phyloP scores from a whole-genome alignment of 2,888 invertebrate genomes.

The Coenonympha arcania region DNA sequence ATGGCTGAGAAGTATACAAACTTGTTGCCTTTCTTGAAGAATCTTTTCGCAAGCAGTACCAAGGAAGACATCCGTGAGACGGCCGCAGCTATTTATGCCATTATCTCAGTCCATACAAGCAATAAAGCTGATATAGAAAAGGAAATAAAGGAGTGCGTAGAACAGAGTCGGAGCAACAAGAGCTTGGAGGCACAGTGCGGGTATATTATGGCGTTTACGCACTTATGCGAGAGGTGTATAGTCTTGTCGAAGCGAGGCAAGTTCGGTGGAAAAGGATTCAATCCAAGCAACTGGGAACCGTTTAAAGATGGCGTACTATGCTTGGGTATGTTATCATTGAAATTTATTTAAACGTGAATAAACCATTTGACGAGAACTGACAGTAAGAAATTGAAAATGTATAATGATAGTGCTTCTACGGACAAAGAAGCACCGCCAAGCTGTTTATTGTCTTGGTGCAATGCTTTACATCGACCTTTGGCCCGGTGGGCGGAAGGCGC shows the following conservation, averaged over 20 bases:
- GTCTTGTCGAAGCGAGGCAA: conserved; percentile 57
- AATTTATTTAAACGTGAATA: too few relatives aligned
- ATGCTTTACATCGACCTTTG: too few relatives aligned
- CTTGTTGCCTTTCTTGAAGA: conserved; percentile 78
- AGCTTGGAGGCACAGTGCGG: conserved; percentile 85
- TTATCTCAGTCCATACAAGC: conserved; percentile 77
- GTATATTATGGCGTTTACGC: conserved; percentile 80
- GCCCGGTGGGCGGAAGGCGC: too few relatives aligned
- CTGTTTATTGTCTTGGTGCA: too few relatives aligned
- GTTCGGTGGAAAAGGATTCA: conserved; percentile 64
- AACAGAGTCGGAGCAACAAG: conserved; percentile 70
- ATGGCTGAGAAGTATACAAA: conserved; percentile 77
- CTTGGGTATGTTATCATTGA: conserved; percentile 75
- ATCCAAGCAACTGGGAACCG: conserved; percentile 71
- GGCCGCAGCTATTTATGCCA: conserved; percentile 82
- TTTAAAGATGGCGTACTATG: conserved; percentile 74
- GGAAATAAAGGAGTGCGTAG: conserved; percentile 69
- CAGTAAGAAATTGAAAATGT: too few relatives aligned
- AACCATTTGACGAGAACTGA: too few relatives aligned
- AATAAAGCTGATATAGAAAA: conserved; percentile 68
- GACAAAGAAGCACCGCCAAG: too few relatives aligned
- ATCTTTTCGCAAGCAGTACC: conserved; percentile 77
- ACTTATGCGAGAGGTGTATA: conserved; percentile 80
- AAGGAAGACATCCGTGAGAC: conserved; percentile 84
- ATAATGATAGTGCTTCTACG: too few relatives aligned